Conservation (phyloP, 1,140 invertebrate genomes). For the Drosophila equinoxialis region DNA sequence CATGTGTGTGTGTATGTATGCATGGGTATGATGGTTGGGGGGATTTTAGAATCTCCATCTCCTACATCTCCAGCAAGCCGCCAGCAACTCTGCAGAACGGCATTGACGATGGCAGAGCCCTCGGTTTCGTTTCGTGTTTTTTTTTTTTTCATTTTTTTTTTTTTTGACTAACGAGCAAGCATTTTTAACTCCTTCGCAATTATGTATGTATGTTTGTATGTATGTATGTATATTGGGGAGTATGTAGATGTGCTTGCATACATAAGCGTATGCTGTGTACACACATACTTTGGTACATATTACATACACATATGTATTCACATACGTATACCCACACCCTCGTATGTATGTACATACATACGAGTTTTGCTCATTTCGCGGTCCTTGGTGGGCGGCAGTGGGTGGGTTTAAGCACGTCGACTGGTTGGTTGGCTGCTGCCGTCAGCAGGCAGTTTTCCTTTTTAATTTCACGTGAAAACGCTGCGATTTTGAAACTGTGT, state of each 20-base stretch:
- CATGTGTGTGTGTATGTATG: slow-evolving; percentile 1
- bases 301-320: not conserved
- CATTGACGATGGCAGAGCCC: slow-evolving; percentile 21
- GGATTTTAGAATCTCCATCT: slow-evolving; percentile 39
- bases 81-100: slow-evolving; percentile 17
- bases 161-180: slow-evolving; percentile 59
- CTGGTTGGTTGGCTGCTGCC: slow-evolving; percentile 19
- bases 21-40: not conserved
- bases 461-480: slow-evolving; percentile 26
- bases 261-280: not conserved
- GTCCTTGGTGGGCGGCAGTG: slow-evolving; percentile 18
- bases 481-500: slow-evolving; percentile 18
- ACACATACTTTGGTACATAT: not conserved
- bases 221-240: slow-evolving; percentile 1
- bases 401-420: slow-evolving; percentile 18
- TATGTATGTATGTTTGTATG: slow-evolving; percentile 36
- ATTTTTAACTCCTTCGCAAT: slow-evolving; percentile 64
- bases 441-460: slow-evolving; percentile 25
- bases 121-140: slow-evolving; percentile 35
- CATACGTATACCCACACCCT: not conserved
- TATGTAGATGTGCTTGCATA: slow-evolving; percentile 23
- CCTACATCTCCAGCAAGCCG: slow-evolving; percentile 36
- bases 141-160: slow-evolving; percentile 39
- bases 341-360: not conserved
- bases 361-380: slow-evolving; percentile 43